Evolutionary conservation across 2,113 vertebrate species (phyloP).

Genomic region (Datnioides undecimradiatus): DNA sequence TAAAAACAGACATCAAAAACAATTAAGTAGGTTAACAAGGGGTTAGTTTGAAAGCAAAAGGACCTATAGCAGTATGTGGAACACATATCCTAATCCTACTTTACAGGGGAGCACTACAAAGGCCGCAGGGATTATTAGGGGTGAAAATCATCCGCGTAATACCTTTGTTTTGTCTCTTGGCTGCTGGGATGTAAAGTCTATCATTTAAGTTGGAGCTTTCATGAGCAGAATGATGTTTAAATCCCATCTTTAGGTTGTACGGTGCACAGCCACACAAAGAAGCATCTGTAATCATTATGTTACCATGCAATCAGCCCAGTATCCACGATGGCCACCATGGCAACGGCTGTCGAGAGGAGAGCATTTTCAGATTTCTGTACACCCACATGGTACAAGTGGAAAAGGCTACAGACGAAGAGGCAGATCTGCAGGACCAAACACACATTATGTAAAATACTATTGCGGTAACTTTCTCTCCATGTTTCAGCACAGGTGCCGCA

Average conservation of each 20-base stretch:
- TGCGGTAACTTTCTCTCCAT: neutral
- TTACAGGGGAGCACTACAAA: slow-evolving; percentile 29
- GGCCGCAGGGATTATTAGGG: slow-evolving; percentile 42
- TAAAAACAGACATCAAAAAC: slow-evolving; percentile 29
- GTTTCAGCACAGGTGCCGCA: slow-evolving; percentile 15
- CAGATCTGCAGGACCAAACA: slow-evolving; percentile 12
- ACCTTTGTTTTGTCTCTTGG: slow-evolving; percentile 43
- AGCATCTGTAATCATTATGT: slow-evolving; percentile 50
- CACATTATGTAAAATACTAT: slow-evolving; percentile 39
- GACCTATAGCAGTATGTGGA: slow-evolving; percentile 25
- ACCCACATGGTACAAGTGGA: slow-evolving; percentile 58
- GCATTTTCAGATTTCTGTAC: slow-evolving; percentile 60
- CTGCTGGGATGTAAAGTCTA: slow-evolving; percentile 23
- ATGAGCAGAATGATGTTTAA: neutral
- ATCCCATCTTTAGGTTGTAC: neutral
- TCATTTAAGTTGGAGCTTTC: neutral
- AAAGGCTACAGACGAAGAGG: slow-evolving; percentile 49
- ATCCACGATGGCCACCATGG: slow-evolving; percentile 66
- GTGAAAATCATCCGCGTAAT: slow-evolving; percentile 42
- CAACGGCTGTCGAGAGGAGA: slow-evolving; percentile 59
- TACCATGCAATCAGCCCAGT: slow-evolving; percentile 53
- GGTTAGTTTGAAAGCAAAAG: slow-evolving; percentile 53
- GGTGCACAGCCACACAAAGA: slow-evolving; percentile 21
- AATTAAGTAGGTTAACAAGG: slow-evolving; percentile 60
- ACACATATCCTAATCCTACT: slow-evolving; percentile 58